Conservation (phyloP, 1,140 invertebrate species). For the Drosophila burlai region DNA sequence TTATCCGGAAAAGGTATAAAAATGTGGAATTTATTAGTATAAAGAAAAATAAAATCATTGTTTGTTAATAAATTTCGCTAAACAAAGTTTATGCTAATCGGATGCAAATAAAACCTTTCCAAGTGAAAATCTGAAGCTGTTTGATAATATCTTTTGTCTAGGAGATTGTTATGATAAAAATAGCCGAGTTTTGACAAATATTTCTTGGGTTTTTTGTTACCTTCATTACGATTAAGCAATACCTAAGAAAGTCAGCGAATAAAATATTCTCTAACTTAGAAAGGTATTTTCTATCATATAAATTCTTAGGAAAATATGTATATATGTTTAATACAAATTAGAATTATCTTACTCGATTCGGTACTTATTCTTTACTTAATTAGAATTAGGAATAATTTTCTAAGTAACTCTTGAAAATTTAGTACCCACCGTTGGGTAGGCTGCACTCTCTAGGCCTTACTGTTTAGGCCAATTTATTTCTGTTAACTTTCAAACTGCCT, state of each 20-base stretch:
- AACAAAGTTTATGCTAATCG: constrained; percentile 7
- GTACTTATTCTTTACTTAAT: no score
- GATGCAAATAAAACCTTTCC: constrained; percentile 8
- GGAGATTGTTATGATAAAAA: neutral
- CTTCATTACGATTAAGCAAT: neutral
- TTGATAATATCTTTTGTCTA: constrained; percentile 5
- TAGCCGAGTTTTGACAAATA: neutral
- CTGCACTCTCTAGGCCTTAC: neutral
- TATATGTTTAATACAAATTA: no score
- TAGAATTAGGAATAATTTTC: no score
- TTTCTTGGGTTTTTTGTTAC: neutral
- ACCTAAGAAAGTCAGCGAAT: no score
- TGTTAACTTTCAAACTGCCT: constrained; percentile 27
- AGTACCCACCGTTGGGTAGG: neutral
- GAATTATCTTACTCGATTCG: no score
- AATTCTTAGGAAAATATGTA: no score
- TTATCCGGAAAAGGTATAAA: neutral
- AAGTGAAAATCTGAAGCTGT: constrained; percentile 7
- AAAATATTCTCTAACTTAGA: no score
- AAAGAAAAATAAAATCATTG: neutral
- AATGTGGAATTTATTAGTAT: neutral
- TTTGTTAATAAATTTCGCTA: constrained; percentile 1
- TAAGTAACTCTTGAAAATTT: no score
- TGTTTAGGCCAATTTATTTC: neutral
- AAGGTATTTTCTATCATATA: no score